Conservation (phyloP, 1,140 invertebrate genomes). For the Monomorium pharaonis region DNA sequence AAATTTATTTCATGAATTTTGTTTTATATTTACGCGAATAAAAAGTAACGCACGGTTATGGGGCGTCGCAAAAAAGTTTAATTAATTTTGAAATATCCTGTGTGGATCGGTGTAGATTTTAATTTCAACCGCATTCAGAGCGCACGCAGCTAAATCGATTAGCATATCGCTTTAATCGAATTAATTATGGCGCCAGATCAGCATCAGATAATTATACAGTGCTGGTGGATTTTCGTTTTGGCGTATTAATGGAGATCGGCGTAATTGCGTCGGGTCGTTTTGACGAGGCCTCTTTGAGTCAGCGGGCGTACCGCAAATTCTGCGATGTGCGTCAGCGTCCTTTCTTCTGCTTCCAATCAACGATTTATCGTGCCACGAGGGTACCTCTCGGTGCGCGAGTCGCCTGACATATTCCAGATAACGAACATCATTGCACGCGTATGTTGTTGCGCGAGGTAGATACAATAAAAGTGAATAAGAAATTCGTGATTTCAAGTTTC, state of each 20-base stretch:
- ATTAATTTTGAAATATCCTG: conserved; percentile 8
- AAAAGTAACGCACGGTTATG: not conserved
- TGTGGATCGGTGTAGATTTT: not conserved
- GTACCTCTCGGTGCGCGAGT: conserved; percentile 24
- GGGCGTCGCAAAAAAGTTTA: not conserved
- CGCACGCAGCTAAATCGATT: not conserved
- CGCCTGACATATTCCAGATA: conserved; percentile 35
- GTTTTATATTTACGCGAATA: not conserved
- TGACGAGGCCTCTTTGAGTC: not conserved
- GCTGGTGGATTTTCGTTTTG: not conserved
- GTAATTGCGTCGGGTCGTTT: conserved; percentile 6
- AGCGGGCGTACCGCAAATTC: not conserved
- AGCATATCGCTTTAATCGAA: not conserved
- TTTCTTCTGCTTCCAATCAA: conserved; percentile 7
- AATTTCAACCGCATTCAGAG: not conserved
- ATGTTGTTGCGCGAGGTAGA: not conserved
- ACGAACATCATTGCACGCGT: conserved; percentile 21
- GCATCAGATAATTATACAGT: not conserved
- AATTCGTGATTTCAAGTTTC: not conserved
- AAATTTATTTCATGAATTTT: not conserved
- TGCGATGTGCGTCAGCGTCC: conserved; percentile 6
- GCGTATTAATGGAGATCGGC: conserved; percentile 4
- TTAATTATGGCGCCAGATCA: not conserved
- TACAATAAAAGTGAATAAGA: not conserved
- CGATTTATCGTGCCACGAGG: conserved; percentile 36